Base-by-base conservation (phyloP, 2,113 vertebrate species). In the Calyptomena viridis region DNA sequence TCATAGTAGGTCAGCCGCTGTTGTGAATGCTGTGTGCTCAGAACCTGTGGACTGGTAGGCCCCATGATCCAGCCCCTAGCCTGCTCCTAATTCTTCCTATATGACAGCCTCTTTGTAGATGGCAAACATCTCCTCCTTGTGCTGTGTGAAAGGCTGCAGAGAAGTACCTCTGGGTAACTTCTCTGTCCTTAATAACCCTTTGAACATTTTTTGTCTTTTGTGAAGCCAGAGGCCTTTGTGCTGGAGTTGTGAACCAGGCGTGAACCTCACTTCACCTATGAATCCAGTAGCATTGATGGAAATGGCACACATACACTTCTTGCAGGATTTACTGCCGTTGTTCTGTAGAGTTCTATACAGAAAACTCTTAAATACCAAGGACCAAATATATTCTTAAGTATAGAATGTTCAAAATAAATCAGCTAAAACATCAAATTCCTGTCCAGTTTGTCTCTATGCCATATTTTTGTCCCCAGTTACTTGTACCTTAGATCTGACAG, bases 1-100 rank as follows among this genome's bases (percentile, higher is more conserved):
- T 66, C 15, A 11, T 6, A 2, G 31, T 0, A 73, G 58, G 21
- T 46, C 14, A 8, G 25, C 14, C 0, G 0, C 67, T 73, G 23
- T 14, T 50, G 23, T 22, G 23, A 40, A 8, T 25, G 50, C 75
- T 68, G 11, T 8, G 19, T 90, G 58, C 59, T 66, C 46, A 9
- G 74, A n/a, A 76, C 50, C n/a, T 62, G 35, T 33, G 40, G 37
- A 8, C 25, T 60, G 46, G 66, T 79, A 39, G 24, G 7, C 66
- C 39, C 22, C 21, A 3, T 40, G 21, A 46, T 63, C 37, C 20
- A 31, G 66, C 35, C 62, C 16, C 8, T n/a, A 24, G 17, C 10
- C n/a, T 39, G 13, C 76, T 91, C 46, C 47, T 77, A 27, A 6
- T 40, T 77, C 55, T 60, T 87, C 14, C 46, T 58, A 1, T 59